These are phyloP conservation scores for Aspidiotus rigidus DNA, from an alignment of 2,888 invertebrate species.

Conservation along the genomic window DNA sequence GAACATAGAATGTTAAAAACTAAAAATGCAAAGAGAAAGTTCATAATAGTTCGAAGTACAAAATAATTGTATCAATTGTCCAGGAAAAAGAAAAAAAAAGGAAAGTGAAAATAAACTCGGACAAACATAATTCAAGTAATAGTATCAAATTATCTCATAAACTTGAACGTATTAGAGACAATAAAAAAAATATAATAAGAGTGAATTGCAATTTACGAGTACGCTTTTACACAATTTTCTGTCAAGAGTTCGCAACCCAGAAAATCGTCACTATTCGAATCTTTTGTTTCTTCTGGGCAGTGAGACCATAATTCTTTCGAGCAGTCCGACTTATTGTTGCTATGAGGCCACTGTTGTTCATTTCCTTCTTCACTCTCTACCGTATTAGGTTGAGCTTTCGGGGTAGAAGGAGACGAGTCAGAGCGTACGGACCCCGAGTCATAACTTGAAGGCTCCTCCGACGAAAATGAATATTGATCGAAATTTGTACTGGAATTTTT, in stretches of 20 bases:
- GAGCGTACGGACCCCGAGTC: conserved; percentile 23
- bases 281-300: conserved; percentile 9
- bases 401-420: conserved; percentile 24
- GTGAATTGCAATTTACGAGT: conserved; percentile 13
- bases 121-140: too few relatives aligned
- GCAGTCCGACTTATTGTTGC: conserved; percentile 1
- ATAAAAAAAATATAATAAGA: too few relatives aligned
- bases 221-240: conserved; percentile 29
- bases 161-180: too few relatives aligned
- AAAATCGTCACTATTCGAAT: conserved; percentile 21
- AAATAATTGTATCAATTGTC: too few relatives aligned
- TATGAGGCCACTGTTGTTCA: neutral
- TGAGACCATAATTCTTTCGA: conserved; percentile 18
- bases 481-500: conserved; percentile 17
- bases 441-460: conserved; percentile 20
- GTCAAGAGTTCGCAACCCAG: conserved; percentile 24
- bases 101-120: too few relatives aligned
- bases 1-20: too few relatives aligned
- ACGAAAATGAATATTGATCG: conserved; percentile 25
- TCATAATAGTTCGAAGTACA: too few relatives aligned
- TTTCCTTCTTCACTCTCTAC: conserved; percentile 8
- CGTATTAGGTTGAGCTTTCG: neutral
- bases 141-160: too few relatives aligned
- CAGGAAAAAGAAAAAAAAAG: too few relatives aligned
- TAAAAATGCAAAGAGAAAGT: too few relatives aligned